Evolutionary conservation across 2,797 vertebrate genomes (phyloP).

Genomic region (Danio jaintianensis): DNA sequence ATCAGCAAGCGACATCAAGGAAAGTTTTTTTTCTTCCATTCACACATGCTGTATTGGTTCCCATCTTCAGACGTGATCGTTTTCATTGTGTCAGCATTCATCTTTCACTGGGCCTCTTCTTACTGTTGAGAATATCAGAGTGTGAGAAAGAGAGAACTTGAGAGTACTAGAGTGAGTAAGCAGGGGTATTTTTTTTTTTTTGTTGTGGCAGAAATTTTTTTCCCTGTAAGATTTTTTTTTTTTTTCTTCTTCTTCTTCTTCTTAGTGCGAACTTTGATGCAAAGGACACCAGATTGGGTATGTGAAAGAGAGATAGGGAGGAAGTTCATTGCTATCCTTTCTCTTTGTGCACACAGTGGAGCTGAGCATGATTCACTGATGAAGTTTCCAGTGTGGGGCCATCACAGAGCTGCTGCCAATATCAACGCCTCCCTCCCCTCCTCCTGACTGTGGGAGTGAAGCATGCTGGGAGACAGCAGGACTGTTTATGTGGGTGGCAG

Average conservation of each 20-base stretch:
- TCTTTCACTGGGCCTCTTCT: constrained; percentile 50
- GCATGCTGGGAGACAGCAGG: constrained; percentile 67
- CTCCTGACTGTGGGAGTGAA: constrained; percentile 67
- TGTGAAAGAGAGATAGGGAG: constrained; percentile 48
- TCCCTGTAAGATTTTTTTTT: constrained; percentile 45
- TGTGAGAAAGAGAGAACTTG: constrained; percentile 65
- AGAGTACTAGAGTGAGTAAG: constrained; percentile 62
- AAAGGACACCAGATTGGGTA: constrained; percentile 63
- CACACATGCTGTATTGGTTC: constrained; percentile 41
- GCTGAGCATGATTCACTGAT: constrained; percentile 76
- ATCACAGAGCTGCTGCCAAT: constrained; percentile 60
- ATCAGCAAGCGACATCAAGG: neutral
- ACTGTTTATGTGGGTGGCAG: constrained; percentile 81
- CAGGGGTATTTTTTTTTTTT: constrained; percentile 52
- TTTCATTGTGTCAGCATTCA: constrained; percentile 63
- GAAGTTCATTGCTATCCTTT: constrained; percentile 56
- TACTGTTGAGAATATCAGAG: constrained; percentile 62
- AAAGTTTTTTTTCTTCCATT: neutral
- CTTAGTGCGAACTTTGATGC: constrained; percentile 51
- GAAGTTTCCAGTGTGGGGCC: constrained; percentile 84
- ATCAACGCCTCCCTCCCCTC: constrained; percentile 64
- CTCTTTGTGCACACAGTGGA: constrained; percentile 45
- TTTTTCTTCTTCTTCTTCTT: constrained; percentile 42
- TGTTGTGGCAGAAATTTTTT: constrained; percentile 58
- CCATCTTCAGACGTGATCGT: constrained; percentile 40